Evolutionary conservation across 2,888 invertebrate species (phyloP).

Genomic region (Zele albiditarsus): DNA sequence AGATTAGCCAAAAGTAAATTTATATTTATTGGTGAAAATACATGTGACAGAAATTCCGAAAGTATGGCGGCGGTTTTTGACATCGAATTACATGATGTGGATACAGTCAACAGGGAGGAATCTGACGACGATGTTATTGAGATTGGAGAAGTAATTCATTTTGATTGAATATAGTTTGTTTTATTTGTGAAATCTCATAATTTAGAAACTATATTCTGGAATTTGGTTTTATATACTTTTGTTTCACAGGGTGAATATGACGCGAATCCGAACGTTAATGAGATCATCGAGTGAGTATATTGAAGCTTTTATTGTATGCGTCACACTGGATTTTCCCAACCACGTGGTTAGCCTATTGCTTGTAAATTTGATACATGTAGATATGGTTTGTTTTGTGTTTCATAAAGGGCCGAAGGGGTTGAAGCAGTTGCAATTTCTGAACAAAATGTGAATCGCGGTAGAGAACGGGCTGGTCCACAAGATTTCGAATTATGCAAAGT

Average conservation of each 20-base stretch:
- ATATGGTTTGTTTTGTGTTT: neutral
- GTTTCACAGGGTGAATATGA: constrained; percentile 84
- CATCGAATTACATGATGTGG: constrained; percentile 87
- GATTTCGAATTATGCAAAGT: constrained; percentile 83
- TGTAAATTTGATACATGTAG: neutral
- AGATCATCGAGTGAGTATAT: constrained; percentile 84
- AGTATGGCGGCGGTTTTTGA: constrained; percentile 91
- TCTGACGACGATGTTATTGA: constrained; percentile 93
- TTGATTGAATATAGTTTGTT: neutral
- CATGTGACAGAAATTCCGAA: constrained; percentile 20
- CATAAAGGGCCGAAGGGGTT: constrained; percentile 74
- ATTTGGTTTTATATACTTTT: constrained; percentile 44
- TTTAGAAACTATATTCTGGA: neutral
- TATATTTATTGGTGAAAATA: neutral
- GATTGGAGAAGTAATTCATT: constrained; percentile 85
- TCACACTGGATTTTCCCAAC: neutral
- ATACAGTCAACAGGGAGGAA: constrained; percentile 81
- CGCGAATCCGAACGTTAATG: constrained; percentile 85
- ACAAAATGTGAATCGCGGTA: constrained; percentile 87
- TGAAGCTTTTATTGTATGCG: neutral
- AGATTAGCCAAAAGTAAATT: neutral
- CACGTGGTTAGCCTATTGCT: neutral
- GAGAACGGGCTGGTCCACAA: constrained; percentile 90
- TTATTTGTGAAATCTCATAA: neutral
- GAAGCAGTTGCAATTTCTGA: constrained; percentile 83